Base-by-base conservation (phyloP, 2,888 invertebrate species). In the Melanophora roralis region DNA sequence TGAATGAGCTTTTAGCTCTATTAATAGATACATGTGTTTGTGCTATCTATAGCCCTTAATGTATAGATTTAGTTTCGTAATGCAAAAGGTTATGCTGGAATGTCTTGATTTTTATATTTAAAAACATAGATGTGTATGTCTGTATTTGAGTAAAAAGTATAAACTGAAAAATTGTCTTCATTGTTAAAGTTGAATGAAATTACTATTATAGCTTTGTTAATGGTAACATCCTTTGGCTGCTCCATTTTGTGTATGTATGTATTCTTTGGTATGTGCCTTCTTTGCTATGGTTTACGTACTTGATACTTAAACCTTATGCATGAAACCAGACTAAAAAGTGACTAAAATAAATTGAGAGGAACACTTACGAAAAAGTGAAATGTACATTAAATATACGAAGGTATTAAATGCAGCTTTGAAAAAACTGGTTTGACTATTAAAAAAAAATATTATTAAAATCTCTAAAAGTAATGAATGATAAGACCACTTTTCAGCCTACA, bases 151-250 rank as follows among this genome's bases (percentile, higher is more conserved):
- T 36, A 47, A 57, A 27, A 27, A 27, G 27, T 27, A 47, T 14
- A 57, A 60, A 36, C 14, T 34, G 43, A 19, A 57, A 64, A 45
- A 47, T 49, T 73, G 38, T 51, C 67, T 75, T 43, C 16, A 68
- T 75, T 75, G 62, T 64, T 76, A 45, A 36, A 69, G 47, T 57
- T 51, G 47, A 55, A 43, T 34, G 36, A 40, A 51, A 36, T 64
- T 47, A 45, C 43, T 59, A 60, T 62, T 45, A 36, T 65, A 64
- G 34, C 57, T 65, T 67, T 6, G 60, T 47, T 67, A 45, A 60
- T 34, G 47, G 36, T 34, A 34, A 19, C 64, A 64, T 21, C 4
- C 21, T 21, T 16, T 27, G n/a, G n/a, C n/a, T n/a, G n/a, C 43
- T 51, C 27, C 9, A 0, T 40, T 9, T 43, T 12, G 40, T 12